Conservation (phyloP, 2,797 vertebrate genomes). For the Paguma larvata region DNA sequence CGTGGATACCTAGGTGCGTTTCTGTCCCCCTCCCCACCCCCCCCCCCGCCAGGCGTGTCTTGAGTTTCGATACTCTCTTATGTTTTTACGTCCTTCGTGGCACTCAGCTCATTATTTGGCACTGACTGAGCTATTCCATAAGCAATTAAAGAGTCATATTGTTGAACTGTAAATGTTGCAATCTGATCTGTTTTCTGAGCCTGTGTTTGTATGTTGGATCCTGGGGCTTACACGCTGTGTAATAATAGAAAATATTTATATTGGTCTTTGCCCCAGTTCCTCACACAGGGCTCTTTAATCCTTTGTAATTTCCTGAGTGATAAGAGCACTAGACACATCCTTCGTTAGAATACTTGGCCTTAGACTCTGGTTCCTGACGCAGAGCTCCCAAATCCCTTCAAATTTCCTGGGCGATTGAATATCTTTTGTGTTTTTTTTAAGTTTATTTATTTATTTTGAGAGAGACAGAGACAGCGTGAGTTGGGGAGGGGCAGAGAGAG, state of each 20-base stretch:
- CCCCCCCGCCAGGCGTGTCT: neutral
- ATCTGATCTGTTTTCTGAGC: neutral
- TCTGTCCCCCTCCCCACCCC: neutral
- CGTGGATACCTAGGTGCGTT: accelerated
- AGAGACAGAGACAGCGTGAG: neutral
- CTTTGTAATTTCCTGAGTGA: neutral
- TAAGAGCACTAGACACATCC: neutral
- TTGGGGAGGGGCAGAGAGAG: neutral
- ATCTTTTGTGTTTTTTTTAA: neutral
- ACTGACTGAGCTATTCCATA: neutral
- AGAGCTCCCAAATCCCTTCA: too few relatives aligned
- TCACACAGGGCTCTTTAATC: neutral
- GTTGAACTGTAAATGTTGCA: neutral
- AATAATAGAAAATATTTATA: neutral
- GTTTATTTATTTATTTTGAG: neutral
- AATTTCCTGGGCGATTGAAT: too few relatives aligned
- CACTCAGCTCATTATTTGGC: neutral
- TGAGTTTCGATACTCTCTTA: accelerated
- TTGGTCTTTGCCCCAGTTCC: neutral
- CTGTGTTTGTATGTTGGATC: neutral
- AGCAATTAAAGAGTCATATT: neutral
- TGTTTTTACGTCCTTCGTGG: neutral
- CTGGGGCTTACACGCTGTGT: neutral
- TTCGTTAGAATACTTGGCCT: neutral
- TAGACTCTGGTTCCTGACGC: too few relatives aligned